Conservation (phyloP, 2,113 vertebrate species). For the Sinocyclocheilus maitianheensis region DNA sequence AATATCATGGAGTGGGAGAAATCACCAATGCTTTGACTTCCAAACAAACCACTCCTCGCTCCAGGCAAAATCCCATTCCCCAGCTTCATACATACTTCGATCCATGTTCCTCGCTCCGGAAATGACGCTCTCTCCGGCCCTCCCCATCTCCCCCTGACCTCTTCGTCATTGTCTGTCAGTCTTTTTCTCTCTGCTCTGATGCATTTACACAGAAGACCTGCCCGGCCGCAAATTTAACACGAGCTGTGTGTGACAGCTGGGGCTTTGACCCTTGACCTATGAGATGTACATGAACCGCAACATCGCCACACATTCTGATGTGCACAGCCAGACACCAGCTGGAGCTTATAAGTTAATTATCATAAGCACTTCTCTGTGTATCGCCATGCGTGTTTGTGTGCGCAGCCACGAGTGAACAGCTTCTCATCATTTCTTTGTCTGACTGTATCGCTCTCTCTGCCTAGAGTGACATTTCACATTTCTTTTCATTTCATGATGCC, state of each 20-base stretch:
- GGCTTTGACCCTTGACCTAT: slow-evolving; percentile 66
- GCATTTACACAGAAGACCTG: slow-evolving; percentile 35
- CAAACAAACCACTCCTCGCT: neutral
- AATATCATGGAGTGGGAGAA: neutral
- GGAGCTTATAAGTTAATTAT: slow-evolving; percentile 31
- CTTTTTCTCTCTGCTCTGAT: slow-evolving; percentile 63
- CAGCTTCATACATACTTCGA: neutral
- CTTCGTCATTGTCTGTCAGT: slow-evolving; percentile 53
- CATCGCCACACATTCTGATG: slow-evolving; percentile 39
- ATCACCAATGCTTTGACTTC: neutral
- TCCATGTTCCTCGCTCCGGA: slow-evolving; percentile 36
- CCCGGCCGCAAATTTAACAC: slow-evolving; percentile 40
- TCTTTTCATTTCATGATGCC: neutral
- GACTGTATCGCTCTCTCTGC: neutral
- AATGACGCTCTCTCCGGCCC: slow-evolving; percentile 50
- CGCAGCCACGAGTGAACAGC: neutral
- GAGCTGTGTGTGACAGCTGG: slow-evolving; percentile 68
- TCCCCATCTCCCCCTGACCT: slow-evolving; percentile 63
- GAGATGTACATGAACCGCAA: slow-evolving; percentile 48
- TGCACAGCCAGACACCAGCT: slow-evolving; percentile 48
- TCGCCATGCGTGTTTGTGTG: neutral
- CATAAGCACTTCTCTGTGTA: slow-evolving; percentile 28
- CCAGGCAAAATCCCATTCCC: neutral
- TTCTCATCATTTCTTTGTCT: slow-evolving; percentile 8
- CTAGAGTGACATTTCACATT: slow-evolving; percentile 2